These are phyloP conservation scores for Ophiothrix spiculata DNA, from an alignment of 35 echinoderm and acorn worm species.

Conservation along the genomic window DNA sequence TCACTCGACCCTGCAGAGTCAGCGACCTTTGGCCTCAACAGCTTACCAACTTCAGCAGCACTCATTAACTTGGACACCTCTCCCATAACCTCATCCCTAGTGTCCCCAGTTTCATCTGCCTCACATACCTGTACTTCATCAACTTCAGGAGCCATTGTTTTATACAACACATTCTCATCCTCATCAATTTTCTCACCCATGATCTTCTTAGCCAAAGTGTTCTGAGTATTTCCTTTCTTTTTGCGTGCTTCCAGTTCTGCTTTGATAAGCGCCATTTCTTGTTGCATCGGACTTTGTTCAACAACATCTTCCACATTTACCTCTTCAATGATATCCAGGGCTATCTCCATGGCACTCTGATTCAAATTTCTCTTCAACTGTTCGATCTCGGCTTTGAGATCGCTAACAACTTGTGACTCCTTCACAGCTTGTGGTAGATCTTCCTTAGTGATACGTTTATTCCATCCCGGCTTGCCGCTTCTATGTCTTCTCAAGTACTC, in stretches of 20 bases:
- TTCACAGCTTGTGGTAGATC: too few species aligned
- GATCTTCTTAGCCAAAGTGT: background rate
- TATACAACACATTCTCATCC: background rate
- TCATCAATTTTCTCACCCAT: background rate
- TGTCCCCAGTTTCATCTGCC: background rate
- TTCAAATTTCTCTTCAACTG: background rate
- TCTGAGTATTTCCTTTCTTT: background rate
- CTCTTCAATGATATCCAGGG: background rate
- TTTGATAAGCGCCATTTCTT: background rate
- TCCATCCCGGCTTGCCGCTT: too few species aligned
- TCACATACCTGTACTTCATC: background rate
- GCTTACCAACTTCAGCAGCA: too few species aligned
- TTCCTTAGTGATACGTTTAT: too few species aligned
- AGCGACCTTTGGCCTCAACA: too few species aligned
- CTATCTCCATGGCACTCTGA: background rate
- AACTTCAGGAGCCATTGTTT: background rate
- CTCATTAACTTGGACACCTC: background rate
- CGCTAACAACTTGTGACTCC: too few species aligned
- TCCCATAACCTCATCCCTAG: background rate
- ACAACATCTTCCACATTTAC: background rate
- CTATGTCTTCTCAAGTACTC: too few species aligned
- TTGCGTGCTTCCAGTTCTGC: background rate
- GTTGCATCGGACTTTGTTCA: background rate
- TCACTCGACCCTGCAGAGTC: too few species aligned
- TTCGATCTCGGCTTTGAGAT: background rate